Evolutionary conservation across 2,113 vertebrate species (phyloP).

Genomic region (Parus major): DNA sequence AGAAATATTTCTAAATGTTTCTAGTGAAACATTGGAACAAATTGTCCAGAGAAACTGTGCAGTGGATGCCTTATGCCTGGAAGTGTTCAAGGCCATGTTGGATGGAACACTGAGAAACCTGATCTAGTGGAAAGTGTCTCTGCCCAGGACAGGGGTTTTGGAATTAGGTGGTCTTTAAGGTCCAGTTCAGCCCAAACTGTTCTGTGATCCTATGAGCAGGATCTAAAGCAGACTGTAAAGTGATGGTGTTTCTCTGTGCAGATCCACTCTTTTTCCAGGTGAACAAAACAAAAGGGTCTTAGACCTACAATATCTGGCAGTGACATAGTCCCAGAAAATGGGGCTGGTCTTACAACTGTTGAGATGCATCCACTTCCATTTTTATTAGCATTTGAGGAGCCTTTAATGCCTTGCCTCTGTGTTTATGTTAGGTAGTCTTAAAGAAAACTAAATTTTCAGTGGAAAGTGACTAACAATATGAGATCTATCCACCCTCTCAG

Average conservation of each 20-base stretch:
- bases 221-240: background rate
- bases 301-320: background rate
- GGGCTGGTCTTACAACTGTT: background rate
- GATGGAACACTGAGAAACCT: background rate
- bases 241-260: background rate
- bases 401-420: too few relatives aligned
- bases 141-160: fast-evolving
- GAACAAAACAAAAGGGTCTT: background rate
- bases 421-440: background rate
- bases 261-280: background rate
- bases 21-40: background rate
- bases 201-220: background rate
- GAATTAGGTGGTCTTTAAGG: background rate
- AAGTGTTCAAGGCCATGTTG: background rate
- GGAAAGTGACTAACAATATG: background rate
- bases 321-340: background rate
- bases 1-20: background rate
- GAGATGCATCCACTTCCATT: background rate
- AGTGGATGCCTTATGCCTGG: background rate
- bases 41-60: background rate
- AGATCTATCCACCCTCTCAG: background rate
- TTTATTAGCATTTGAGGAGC: background rate
- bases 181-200: background rate
- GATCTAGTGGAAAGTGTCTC: fast-evolving
- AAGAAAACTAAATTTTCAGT: background rate